A percentile compares a stretch with the other conserved stretches of the same genome.
phyloP scores from a whole-genome alignment of 92 coral and sea anemone genomes.

The Nematostella vectensis region DNA sequence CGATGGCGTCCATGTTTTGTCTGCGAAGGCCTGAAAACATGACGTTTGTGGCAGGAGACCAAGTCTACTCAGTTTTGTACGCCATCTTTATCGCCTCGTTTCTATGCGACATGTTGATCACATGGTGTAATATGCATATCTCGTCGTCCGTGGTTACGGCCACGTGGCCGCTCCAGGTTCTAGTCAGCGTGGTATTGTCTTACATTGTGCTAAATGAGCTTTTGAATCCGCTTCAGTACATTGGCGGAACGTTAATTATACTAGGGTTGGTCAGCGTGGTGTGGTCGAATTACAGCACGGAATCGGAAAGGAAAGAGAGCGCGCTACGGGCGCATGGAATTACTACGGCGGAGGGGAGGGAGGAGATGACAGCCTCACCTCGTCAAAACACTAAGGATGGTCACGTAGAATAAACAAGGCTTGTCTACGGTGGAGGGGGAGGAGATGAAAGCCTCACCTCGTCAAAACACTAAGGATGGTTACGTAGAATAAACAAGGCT shows the following conservation, averaged over 20 bases:
- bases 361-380: too few species aligned
- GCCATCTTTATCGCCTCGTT: constrained; percentile 27
- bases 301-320: background rate
- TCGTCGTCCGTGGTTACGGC: constrained; percentile 31
- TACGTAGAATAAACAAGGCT: too few species aligned
- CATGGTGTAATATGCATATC: constrained; percentile 44
- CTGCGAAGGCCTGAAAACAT: constrained; percentile 20
- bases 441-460: too few species aligned
- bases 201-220: constrained; percentile 9
- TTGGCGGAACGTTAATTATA: constrained; percentile 19
- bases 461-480: too few species aligned
- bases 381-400: too few species aligned
- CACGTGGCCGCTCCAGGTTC: constrained; percentile 28
- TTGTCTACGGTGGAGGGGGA: too few species aligned
- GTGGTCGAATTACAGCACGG: constrained; percentile 23
- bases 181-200: constrained; percentile 26
- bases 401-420: too few species aligned
- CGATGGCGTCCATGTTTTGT: constrained; percentile 10
- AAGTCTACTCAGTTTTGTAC: constrained; percentile 16
- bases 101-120: constrained; percentile 25
- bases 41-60: constrained; percentile 4
- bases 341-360: too few species aligned
- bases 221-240: constrained; percentile 11
- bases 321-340: too few species aligned
- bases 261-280: constrained; percentile 25